phyloP scores from a whole-genome alignment of 53 echinoderm and acorn worm species.

The Hippasteria phrygiana region DNA sequence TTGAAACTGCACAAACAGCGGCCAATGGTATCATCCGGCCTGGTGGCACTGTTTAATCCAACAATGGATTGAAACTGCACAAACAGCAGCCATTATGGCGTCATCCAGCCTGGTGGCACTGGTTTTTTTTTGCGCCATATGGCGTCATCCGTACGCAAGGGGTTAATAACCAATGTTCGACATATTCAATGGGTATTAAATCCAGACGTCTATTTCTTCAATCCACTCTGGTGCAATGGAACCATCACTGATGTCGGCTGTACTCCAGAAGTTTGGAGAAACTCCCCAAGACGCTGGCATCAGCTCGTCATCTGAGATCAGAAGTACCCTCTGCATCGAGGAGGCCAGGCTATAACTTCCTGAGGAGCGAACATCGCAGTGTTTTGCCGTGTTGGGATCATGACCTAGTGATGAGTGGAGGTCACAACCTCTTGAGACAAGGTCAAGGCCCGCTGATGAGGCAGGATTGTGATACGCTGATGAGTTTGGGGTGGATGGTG shows the following conservation, averaged over 20 bases:
- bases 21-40: no score
- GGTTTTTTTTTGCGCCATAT: no score
- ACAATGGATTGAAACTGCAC: no score
- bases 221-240: constrained; percentile 51
- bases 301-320: constrained; percentile 69
- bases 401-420: not conserved
- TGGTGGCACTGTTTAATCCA: no score
- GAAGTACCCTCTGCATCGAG: constrained; percentile 43
- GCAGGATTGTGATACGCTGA: not conserved
- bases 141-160: no score
- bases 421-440: not conserved
- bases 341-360: not conserved
- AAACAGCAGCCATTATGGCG: no score
- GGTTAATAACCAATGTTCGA: no score
- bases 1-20: no score
- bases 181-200: no score
- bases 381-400: not conserved
- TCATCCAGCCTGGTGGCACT: no score
- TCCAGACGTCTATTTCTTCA: constrained; percentile 64
- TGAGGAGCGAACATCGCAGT: not conserved
- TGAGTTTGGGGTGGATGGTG: not conserved
- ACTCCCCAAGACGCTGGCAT: constrained; percentile 53
- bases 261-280: constrained; percentile 41
- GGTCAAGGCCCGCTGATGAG: not conserved
- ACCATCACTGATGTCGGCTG: constrained; percentile 29